phyloP scores from a whole-genome alignment of 2,888 invertebrate genomes.

The Cotesia congregata region DNA sequence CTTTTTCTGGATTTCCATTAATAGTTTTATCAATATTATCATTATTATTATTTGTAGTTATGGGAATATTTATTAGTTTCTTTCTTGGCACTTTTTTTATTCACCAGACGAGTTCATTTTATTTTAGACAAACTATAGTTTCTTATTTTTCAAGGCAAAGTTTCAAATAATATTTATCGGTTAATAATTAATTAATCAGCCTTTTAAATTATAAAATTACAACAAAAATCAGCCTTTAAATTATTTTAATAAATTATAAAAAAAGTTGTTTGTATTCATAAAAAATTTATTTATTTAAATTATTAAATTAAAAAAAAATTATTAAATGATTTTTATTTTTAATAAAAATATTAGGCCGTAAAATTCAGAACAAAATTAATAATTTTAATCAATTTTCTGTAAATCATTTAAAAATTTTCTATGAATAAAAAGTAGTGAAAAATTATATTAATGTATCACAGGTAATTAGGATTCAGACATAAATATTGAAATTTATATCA shows the following conservation, averaged over 20 bases:
- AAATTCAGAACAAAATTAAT: no score
- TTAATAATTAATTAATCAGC: no score
- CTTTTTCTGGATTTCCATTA: no score
- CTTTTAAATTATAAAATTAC: no score
- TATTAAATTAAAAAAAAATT: no score
- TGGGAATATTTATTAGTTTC: neutral
- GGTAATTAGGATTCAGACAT: neutral
- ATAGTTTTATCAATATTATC: neutral
- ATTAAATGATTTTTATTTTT: no score
- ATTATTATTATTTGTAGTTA: neutral
- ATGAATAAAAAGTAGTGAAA: no score
- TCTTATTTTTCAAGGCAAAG: neutral
- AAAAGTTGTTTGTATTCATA: neutral
- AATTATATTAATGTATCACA: neutral
- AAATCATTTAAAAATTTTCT: no score
- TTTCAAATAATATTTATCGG: neutral
- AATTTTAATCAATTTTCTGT: no score
- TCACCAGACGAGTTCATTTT: neutral
- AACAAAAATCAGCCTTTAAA: neutral
- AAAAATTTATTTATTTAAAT: neutral
- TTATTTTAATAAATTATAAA: neutral
- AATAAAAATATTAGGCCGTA: no score
- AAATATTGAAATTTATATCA: neutral
- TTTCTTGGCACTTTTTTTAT: neutral
- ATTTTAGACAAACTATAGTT: neutral